Conservation (phyloP, 2,113 vertebrate species). For the Cololabis saira region DNA sequence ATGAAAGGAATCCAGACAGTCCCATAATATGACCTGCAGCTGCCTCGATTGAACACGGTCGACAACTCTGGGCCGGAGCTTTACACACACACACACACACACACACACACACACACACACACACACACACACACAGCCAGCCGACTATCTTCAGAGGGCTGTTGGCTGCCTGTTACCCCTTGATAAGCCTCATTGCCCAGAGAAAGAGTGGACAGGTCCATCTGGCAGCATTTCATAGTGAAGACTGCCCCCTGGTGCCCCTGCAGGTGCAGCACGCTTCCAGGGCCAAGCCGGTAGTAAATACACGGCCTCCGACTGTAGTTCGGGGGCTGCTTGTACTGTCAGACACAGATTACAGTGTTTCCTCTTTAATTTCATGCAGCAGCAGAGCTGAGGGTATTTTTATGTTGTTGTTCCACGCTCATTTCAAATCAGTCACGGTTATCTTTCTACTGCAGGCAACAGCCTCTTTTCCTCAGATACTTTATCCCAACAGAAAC, state of each 20-base stretch:
- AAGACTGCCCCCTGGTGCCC: conserved; percentile 73
- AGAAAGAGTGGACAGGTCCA: conserved; percentile 22
- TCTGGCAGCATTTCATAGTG: conserved; percentile 40
- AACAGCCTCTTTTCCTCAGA: conserved; percentile 20
- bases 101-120: too few species aligned
- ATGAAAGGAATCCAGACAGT: conserved; percentile 67
- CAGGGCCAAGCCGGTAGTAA: conserved; percentile 20
- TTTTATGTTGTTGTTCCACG: conserved; percentile 35
- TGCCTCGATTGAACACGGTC: conserved; percentile 47
- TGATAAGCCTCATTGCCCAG: conserved; percentile 68
- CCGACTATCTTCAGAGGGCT: conserved; percentile 58
- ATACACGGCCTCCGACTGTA: not conserved
- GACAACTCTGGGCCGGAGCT: conserved; percentile 40
- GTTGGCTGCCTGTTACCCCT: conserved; percentile 62
- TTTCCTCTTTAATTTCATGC: conserved; percentile 45
- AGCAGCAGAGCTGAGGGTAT: conserved; percentile 6
- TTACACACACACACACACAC: conserved; percentile 54
- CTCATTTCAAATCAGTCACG: conserved; percentile 43
- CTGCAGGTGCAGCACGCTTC: conserved; percentile 14
- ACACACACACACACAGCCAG: too few species aligned
- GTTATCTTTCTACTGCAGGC: conserved; percentile 61
- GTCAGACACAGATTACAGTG: conserved; percentile 43
- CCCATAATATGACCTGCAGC: conserved; percentile 56
- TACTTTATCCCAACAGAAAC: conserved; percentile 40
- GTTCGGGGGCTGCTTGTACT: conserved; percentile 12